A percentile compares a stretch with the other conserved stretches of the same genome.
Evolutionary conservation across 2,113 vertebrate genomes (phyloP).

Genomic region (Lampris incognitus): DNA sequence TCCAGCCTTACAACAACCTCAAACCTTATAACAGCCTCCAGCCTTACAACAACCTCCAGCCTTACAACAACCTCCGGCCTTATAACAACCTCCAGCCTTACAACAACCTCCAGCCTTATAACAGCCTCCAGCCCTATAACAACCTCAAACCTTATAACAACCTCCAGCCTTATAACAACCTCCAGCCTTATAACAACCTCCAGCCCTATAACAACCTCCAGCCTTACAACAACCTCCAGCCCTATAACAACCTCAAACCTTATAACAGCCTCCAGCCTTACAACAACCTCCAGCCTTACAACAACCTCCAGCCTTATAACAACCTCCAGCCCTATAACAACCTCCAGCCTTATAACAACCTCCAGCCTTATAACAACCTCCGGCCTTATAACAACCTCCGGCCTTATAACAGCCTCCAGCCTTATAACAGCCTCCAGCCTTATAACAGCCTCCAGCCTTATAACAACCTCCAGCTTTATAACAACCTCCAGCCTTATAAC

Average conservation of each 20-base stretch:
- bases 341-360: constrained; percentile 11
- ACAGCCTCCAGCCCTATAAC: constrained; percentile 1
- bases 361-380: constrained; percentile 1
- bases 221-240: constrained; percentile 6
- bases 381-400: constrained; percentile 8
- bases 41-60: constrained; percentile 7
- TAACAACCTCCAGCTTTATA: constrained; percentile 6
- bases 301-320: constrained; percentile 4
- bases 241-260: constrained; percentile 7
- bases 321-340: constrained; percentile 4
- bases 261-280: constrained; percentile 5
- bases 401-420: constrained; percentile 6
- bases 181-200: background rate
- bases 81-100: constrained; percentile 4
- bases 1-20: too few species aligned
- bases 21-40: constrained; percentile 9
- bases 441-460: constrained; percentile 6
- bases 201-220: constrained; percentile 9
- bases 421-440: constrained; percentile 7
- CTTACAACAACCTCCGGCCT: constrained; percentile 7
- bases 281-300: constrained; percentile 5
- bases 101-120: constrained; percentile 5
- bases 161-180: constrained; percentile 9
- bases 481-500: constrained; percentile 3
- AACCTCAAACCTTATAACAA: background rate